Base-by-base conservation (phyloP, 2,797 vertebrate genomes). In the Rhyacichthys aspro region DNA sequence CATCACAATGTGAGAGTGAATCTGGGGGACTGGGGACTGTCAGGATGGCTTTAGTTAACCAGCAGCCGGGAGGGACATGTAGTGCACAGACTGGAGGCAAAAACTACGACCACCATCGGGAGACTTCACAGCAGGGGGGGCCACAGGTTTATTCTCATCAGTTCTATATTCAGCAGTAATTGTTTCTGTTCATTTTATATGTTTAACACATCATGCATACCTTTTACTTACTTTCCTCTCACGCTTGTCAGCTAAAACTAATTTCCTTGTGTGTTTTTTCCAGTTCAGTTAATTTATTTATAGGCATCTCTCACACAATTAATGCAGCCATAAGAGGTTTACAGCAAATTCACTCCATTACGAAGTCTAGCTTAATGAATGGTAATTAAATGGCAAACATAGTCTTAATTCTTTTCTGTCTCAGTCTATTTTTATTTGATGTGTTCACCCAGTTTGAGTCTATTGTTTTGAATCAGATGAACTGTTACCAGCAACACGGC, bases 401-500 rank as follows among this genome's bases (percentile, higher is more conserved):
- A 6, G 23, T 28, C 23, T 7, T 2, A 32, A 32, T 47, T 32
- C 2, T 47, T 19, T 32, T 32, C 7, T 28, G 23, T 28, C 23
- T 41, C 39, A 14, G 11, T 54, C 38, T 45, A 45, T 19, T 23
- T 23, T 14, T 23, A 18, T 43, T 17, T 14, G 7, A 14, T 1
- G 6, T 50, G 47, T 33, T 46, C 55, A 63, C 63, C 23, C 4
- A 28, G 23, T 28, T 28, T 28, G 60, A 47, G 39, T 34, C 37
- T 61, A 47, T 70, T 74, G 74, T 65, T 70, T 73, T 70, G 55
- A 79, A 75, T 86, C 72, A 81, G 72, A 76, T 9, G 9, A 65
- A 75, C 69, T 72, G 79, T 82, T 81, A 52, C 63, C 46, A 59
- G 72, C 61, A 43, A 77, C 79, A 36, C 68, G 64, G 74, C 79